These are phyloP conservation scores for Sinella curviseta DNA, from an alignment of 1,140 invertebrate genomes.

Conservation along the genomic window DNA sequence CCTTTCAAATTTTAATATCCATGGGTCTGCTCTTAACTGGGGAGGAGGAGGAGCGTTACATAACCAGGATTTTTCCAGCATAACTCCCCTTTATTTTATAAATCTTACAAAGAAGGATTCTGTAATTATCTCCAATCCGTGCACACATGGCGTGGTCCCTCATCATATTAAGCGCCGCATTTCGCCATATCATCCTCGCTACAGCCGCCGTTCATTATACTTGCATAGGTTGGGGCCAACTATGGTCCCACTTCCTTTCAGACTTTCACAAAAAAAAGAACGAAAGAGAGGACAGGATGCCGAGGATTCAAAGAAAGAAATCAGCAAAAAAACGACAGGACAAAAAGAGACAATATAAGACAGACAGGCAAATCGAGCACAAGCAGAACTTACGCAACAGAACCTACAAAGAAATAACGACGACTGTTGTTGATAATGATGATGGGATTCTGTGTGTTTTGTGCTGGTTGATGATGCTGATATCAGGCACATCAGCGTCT, in stretches of 20 bases:
- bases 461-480: no score
- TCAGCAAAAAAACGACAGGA: background rate
- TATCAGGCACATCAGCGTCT: no score
- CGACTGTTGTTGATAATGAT: no score
- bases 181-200: background rate
- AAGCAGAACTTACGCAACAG: background rate
- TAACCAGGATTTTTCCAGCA: no score
- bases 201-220: background rate
- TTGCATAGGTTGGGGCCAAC: constrained; percentile 1
- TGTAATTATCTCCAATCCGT: background rate
- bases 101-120: no score
- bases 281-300: background rate
- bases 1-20: no score
- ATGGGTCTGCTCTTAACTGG: no score
- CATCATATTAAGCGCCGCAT: background rate
- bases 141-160: background rate
- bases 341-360: no score
- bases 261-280: background rate
- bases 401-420: no score
- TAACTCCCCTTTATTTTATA: no score
- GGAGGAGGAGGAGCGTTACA: no score
- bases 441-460: no score
- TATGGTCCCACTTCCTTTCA: background rate
- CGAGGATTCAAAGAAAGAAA: background rate
- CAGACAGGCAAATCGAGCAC: background rate